phyloP scores from a whole-genome alignment of 1,140 invertebrate genomes.

The Danaus plexippus region DNA sequence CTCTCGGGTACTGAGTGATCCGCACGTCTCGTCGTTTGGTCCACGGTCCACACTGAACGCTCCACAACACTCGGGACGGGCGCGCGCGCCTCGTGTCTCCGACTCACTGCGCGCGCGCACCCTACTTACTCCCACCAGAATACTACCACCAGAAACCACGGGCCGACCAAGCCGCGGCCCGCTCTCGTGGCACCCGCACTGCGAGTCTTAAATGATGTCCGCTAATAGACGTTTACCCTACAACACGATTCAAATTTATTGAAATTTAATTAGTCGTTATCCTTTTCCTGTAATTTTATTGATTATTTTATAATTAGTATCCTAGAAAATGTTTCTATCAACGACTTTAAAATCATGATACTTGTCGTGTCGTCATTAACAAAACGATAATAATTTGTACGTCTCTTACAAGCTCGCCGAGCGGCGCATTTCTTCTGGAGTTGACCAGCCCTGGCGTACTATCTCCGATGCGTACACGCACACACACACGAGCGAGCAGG shows the following conservation, averaged over 20 bases:
- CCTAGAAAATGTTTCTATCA: no score
- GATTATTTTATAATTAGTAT: no score
- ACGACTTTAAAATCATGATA: no score
- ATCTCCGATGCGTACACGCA: constrained; percentile 64
- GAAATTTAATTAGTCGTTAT: neutral
- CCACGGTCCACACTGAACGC: constrained; percentile 16
- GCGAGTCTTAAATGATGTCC: neutral
- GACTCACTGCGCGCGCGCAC: constrained; percentile 63
- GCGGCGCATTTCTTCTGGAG: constrained; percentile 58
- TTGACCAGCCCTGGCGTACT: constrained; percentile 50
- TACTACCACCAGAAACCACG: constrained; percentile 52
- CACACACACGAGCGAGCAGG: constrained; percentile 37
- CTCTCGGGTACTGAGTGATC: neutral
- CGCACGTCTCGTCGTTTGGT: constrained; percentile 10
- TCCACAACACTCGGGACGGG: constrained; percentile 49
- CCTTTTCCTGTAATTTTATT: neutral
- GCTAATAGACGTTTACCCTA: neutral
- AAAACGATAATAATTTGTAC: neutral
- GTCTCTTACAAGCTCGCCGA: constrained; percentile 5
- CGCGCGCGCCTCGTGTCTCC: constrained; percentile 47
- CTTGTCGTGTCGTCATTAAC: neutral
- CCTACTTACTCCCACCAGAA: constrained; percentile 66
- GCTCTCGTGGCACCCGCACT: constrained; percentile 18
- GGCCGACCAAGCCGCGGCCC: constrained; percentile 40
- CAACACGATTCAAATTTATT: neutral